Base-by-base conservation (phyloP, 2,113 vertebrate genomes). In the Megalops atlanticus region DNA sequence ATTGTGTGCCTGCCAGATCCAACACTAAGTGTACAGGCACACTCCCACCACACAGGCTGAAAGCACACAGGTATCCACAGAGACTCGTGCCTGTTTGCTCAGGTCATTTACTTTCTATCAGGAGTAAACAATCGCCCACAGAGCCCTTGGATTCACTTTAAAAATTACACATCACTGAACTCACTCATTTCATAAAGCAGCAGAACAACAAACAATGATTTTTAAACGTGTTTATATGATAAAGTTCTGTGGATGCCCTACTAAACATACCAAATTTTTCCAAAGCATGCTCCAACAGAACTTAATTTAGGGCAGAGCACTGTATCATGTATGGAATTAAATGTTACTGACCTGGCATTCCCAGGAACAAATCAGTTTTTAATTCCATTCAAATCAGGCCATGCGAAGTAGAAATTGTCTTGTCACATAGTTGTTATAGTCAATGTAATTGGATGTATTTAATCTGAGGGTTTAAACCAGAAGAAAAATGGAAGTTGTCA, bases 311-410 rank as follows among this genome's bases (percentile, higher is more conserved):
- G 24, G 7, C 27, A 31, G 58, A 24, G 58, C 24, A 21, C 58
- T 2, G 2, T 31, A 31, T 64, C 8, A 2, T 64, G 11, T 64
- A 64, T 27, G 4, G 68, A 78, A 78, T 78, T 64, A 39, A 77
- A 78, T 64, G 76, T 27, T 1, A 39, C 49, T 43, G 54, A n/a
- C n/a, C 52, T 38, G 31, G 58, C 76, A 15, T 68, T 36, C 36
- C 36, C 35, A 43, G 24, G 68, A 36, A 35, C 38, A 64, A 78
- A 78, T 64, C 68, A 70, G 27, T 40, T 79, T 36, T 43, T 70
- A 64, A 64, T 70, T 47, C 68, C 54, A 8, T 49, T 40, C 27
- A 79, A 79, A 71, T 18, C 27, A 69, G 40, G 68, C 39, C 64
- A 71, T 43, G 40, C 39, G 35, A 69, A 45, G 43, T 41, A 8